phyloP scores from a whole-genome alignment of 92 coral and sea anemone species.

The Siderastrea siderea region DNA sequence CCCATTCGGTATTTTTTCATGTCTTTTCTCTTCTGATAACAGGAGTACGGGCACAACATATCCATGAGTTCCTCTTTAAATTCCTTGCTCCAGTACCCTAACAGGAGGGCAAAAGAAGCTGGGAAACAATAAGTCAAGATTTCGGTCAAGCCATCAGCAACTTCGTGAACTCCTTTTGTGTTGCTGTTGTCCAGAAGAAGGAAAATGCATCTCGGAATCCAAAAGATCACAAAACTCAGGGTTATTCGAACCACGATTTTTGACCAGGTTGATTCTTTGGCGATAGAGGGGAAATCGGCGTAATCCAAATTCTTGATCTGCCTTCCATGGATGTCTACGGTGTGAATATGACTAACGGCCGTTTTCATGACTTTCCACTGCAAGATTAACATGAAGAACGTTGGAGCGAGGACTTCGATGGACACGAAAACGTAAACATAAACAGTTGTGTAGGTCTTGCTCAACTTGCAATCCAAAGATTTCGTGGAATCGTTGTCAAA shows the following conservation, averaged over 20 bases:
- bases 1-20: conserved; percentile 70
- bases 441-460: conserved; percentile 67
- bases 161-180: conserved; percentile 78
- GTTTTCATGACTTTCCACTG: conserved; percentile 82
- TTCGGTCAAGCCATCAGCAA: conserved; percentile 89
- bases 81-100: conserved; percentile 80
- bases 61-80: conserved; percentile 78
- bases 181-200: conserved; percentile 87
- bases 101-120: conserved; percentile 80
- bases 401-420: conserved; percentile 82
- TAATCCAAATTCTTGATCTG: conserved; percentile 81
- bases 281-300: conserved; percentile 74
- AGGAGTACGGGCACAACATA: conserved; percentile 78
- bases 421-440: conserved; percentile 81
- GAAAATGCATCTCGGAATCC: conserved; percentile 91
- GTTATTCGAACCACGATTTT: conserved; percentile 74
- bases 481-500: conserved; percentile 38
- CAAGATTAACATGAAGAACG: conserved; percentile 70
- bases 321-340: conserved; percentile 75
- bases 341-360: conserved; percentile 61
- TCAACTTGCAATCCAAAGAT: conserved; percentile 80
- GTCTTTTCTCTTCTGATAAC: conserved; percentile 75
- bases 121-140: conserved; percentile 91
- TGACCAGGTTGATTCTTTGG: conserved; percentile 86
- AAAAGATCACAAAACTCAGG: conserved; percentile 83